Evolutionary conservation across 2,113 vertebrate species (phyloP).

Genomic region (Empidonax alnorum): DNA sequence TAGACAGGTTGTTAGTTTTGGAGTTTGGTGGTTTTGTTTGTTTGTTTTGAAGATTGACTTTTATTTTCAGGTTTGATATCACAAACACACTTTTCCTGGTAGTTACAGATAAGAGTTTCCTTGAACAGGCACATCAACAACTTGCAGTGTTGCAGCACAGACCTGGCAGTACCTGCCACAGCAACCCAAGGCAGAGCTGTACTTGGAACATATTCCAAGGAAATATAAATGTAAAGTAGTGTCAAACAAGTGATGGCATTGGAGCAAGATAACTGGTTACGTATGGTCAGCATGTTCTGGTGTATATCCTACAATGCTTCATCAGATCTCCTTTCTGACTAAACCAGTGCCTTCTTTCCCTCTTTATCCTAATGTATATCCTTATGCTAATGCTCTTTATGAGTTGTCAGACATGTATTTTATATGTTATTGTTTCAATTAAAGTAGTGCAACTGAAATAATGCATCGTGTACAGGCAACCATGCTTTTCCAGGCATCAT

Average conservation of each 20-base stretch:
- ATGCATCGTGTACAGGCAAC: rapidly evolving
- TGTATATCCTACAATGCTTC: neutral
- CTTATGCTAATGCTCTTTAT: neutral
- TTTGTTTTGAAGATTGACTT: neutral
- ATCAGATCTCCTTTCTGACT: neutral
- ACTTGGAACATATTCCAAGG: neutral
- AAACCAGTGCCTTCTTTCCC: neutral
- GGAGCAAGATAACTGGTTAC: neutral
- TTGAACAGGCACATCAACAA: neutral
- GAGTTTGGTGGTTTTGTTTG: neutral
- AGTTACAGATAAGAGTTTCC: neutral
- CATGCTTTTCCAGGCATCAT: neutral
- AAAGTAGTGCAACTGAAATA: neutral
- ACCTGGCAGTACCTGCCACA: neutral
- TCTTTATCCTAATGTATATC: neutral
- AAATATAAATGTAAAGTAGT: neutral
- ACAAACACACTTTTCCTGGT: neutral
- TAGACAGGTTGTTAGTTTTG: neutral
- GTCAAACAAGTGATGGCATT: neutral
- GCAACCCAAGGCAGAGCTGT: neutral
- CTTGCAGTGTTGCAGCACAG: neutral
- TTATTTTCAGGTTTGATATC: neutral
- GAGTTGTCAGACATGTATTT: neutral
- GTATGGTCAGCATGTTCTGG: neutral
- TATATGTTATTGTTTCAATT: neutral